Conservation (phyloP, 2,888 invertebrate genomes). For the Nomada flava region DNA sequence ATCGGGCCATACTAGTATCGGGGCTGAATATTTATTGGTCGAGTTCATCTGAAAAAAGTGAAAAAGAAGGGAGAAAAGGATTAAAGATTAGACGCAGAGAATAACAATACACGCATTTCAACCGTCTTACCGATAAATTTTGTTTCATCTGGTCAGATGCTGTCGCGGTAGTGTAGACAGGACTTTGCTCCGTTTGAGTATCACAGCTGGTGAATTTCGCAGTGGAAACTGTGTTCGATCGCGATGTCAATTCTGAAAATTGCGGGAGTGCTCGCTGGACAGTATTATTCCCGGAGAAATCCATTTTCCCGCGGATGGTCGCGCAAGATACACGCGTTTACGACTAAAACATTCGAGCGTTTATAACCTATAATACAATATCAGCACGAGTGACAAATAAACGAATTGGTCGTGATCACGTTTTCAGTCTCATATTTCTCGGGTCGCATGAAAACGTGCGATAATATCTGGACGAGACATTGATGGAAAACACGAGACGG, state of each 20-base stretch:
- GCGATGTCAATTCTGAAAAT: constrained; percentile 79
- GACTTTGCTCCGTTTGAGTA: constrained; percentile 70
- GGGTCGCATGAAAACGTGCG: background rate
- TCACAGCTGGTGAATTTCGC: constrained; percentile 70
- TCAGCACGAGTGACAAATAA: constrained; percentile 20
- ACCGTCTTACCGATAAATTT: constrained; percentile 68
- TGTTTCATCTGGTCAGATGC: constrained; percentile 75
- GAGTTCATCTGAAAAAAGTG: constrained; percentile 72
- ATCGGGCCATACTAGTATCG: constrained; percentile 80
- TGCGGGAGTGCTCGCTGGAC: constrained; percentile 79
- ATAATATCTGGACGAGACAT: constrained; percentile 24
- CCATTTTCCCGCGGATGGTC: constrained; percentile 73
- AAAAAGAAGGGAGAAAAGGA: background rate
- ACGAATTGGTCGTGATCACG: constrained; percentile 21
- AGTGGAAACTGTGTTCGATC: constrained; percentile 68
- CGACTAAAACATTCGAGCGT: constrained; percentile 42
- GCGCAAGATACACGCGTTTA: constrained; percentile 19
- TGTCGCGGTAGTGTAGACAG: constrained; percentile 77
- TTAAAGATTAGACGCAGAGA: background rate
- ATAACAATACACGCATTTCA: constrained; percentile 1
- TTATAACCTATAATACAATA: constrained; percentile 66
- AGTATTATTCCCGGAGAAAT: constrained; percentile 77
- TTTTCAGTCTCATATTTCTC: constrained; percentile 54
- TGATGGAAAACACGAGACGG: constrained; percentile 37
- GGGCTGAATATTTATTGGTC: constrained; percentile 77